Evolutionary conservation across 2,113 vertebrate species (phyloP), one percentile per base, ranked within the genome.

Genomic region (Coracopsis vasa): DNA sequence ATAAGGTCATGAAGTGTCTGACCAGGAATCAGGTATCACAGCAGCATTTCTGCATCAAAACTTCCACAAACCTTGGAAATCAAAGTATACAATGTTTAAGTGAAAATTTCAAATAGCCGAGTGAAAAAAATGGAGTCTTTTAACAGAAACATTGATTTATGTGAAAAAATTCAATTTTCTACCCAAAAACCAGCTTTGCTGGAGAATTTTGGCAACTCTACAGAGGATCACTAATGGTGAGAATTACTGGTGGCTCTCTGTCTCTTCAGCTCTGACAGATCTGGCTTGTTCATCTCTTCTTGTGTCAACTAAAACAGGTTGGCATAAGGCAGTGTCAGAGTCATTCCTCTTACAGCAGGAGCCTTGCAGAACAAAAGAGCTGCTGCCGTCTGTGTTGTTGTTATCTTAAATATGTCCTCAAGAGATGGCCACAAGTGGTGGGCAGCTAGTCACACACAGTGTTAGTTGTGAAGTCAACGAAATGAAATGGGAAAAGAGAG

Each of bases 211-310:
- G 93, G 94, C 92, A 96, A 48, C 77, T 82, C 66, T 72, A 66
- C 24, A 35, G 79, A 69, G 47, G 65, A 87, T 94, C 74, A 48
- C 74, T 94, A 96, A 91, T 87, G 78, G 94, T 95, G 94, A 94
- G 94, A 95, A 94, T 93, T 91, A 69, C 92, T 95, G 48, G 81
- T 95, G 64, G 74, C 66, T 95, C 93, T 92, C 77, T 82, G 80
- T 95, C 93, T 96, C 66, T 95, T 91, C 95, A 93, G 54, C 66
- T 95, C 74, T 95, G 95, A 97, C 93, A 95, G 94, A 91, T 97
- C 87, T 96, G 95, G 93, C 93, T 96, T 94, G 56, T 85, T 51
- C 90, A 70, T 95, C 84, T 93, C 84, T 93, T 91, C 84, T 87
- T 72, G 64, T 94, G 93, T 96, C 89, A 95, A 60, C 53, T 95